Base-by-base conservation (phyloP, 2,113 vertebrate species). In the Smithornis capensis region DNA sequence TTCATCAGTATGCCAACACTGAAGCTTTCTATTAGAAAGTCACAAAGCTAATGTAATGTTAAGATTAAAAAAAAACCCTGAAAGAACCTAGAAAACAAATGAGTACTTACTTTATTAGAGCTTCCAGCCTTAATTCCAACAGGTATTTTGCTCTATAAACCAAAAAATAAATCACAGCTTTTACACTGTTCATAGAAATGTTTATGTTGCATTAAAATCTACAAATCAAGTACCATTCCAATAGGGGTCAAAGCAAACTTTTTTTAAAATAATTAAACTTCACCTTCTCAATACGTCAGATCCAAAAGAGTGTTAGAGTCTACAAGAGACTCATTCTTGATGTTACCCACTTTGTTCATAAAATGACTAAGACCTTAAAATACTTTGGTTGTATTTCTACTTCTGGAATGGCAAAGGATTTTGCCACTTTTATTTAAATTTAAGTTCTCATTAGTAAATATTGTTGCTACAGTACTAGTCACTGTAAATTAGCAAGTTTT, bases 71-170 rank as follows among this genome's bases (percentile, higher is more conserved):
- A 25, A 42, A 24, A 19, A 25, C 38, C 18, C 22, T 64, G n/a
- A 37, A 86, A 53, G 6, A 87, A 92, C 19, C 85, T 75, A 1
- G 21, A 87, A 96, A 90, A 90, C 19, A 78, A 81, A 59, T 9
- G 4, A 94, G 10, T 62, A 93, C 98, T 98, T 96, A 99, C 99
- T 98, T 99, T 99, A 97, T 99, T 99, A 97, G 99, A 98, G 97
- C 98, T 99, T 22, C 99, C 99, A 78, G 99, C 99, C 98, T 99
- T 99, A 94, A 99, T 99, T 95, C 99, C 99, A 6, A 99, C 98
- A 21, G 99, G 99, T 94, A 99, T 97, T 96, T 99, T 98, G 96
- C 99, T 99, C 99, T 99, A 95, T n/a, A 98, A 97, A 71, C 8
- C 37, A 82, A 63, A 90, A 56, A 80, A 44, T 2, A 68, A 75